Conservation (phyloP, 2,113 vertebrate species). For the Dendrocopos noguchii region DNA sequence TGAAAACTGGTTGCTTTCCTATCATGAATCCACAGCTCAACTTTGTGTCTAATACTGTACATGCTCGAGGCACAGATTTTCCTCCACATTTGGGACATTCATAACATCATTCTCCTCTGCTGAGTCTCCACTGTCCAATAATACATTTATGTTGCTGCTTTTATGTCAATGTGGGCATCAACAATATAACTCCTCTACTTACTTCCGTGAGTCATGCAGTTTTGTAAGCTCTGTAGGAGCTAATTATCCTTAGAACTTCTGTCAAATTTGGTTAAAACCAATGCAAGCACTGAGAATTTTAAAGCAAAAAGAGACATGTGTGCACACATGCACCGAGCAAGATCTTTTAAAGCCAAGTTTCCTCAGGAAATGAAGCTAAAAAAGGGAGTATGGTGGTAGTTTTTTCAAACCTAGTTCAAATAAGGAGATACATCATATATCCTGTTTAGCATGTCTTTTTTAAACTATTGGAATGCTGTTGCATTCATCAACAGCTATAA, state of each 20-base stretch:
- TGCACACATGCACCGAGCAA: background rate
- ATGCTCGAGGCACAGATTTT: background rate
- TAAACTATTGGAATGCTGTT: conserved; percentile 27
- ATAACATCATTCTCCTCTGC: background rate
- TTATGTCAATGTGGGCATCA: background rate
- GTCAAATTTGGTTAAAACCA: background rate
- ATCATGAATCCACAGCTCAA: background rate
- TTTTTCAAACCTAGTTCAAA: conserved; percentile 49
- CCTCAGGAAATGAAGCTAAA: conserved; percentile 37
- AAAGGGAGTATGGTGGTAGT: background rate
- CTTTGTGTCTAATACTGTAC: background rate
- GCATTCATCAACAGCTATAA: conserved; percentile 61
- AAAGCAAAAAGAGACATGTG: background rate
- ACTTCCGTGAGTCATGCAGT: background rate
- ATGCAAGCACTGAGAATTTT: background rate
- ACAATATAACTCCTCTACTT: background rate
- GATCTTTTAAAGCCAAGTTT: conserved; percentile 13
- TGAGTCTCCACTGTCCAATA: background rate
- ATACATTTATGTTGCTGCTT: background rate
- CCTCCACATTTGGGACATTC: background rate
- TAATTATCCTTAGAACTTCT: background rate
- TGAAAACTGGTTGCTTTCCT: background rate
- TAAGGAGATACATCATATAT: conserved; percentile 48
- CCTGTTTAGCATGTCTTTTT: conserved; percentile 23
- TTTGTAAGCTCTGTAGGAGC: background rate